Evolutionary conservation across 2,797 vertebrate species (phyloP), one percentile per base, ranked within the genome.

Genomic region (Intellagama lesueurii): DNA sequence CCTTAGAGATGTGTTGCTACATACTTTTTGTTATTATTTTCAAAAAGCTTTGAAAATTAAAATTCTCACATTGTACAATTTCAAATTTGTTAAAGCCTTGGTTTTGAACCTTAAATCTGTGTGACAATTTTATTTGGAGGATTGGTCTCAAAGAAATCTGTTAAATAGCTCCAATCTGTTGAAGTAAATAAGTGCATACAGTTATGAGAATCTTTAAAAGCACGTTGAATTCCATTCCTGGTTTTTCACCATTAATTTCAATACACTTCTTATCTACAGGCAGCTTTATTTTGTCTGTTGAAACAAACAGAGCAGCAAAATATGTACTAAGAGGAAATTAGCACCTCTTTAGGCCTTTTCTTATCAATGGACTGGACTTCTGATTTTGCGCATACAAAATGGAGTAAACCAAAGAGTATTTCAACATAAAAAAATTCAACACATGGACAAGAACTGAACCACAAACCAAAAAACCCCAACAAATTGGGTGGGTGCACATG

Each of bases 21-120:
- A 86, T 81, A 90, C 32, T 90, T 85, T 87, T 66, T 32, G 14
- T 68, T 49, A 47, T 76, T 56, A 47, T 86, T 78, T 89, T 90
- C 66, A n/a, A 64, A 94, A 47, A 91, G 92, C 89, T 89, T 93
- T 81, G 79, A 85, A 91, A 91, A 76, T 84, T 90, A 92, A 89
- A 77, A 60, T 5, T 69, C 81, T 70, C 32, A 70, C 12, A 85
- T 30, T 22, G n/a, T 77, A 35, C 35, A 66, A 70, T 83, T 69
- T 52, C 8, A 7, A 44, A 86, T 80, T 47, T 66, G 6, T 2
- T 35, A 82, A 69, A 81, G 14, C 8, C 30, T 66, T 77, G 28
- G 8, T 81, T 82, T 81, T 68, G 32, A 76, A 75, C 35, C 66
- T 52, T 69, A 68, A 0, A 26, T 82, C 22, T 32, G 68, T 8